Conservation (phyloP, 2,113 vertebrate genomes). For the Uropsilus gracilis region DNA sequence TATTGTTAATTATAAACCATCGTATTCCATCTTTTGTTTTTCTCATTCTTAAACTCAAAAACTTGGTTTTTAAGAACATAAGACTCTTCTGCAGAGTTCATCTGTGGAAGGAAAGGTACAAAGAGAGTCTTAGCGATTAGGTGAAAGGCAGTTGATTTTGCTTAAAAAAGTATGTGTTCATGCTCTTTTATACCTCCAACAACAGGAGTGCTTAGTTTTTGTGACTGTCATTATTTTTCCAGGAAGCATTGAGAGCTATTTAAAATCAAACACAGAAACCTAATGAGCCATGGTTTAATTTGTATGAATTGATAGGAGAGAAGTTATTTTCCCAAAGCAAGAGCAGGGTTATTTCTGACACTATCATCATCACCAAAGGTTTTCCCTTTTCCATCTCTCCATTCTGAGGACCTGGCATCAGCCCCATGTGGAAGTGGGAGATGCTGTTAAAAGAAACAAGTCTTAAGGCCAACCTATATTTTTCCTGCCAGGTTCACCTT, state of each 20-base stretch:
- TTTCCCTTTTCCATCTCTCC: not conserved
- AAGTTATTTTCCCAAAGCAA: not conserved
- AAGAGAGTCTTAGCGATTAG: not conserved
- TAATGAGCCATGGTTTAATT: conserved; percentile 40
- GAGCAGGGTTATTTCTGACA: not conserved
- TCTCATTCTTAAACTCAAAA: not conserved
- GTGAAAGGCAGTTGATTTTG: not conserved
- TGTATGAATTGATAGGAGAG: conserved; percentile 24
- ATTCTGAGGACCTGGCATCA: not conserved
- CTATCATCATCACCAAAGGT: not conserved
- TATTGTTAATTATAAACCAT: not conserved
- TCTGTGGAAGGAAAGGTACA: not conserved
- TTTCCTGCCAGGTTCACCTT: not conserved
- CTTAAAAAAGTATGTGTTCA: not conserved
- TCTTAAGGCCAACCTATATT: not conserved
- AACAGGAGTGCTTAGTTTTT: conserved; percentile 36
- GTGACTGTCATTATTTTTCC: conserved; percentile 52
- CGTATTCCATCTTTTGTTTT: not conserved
- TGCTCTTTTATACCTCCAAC: not conserved
- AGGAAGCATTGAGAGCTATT: not conserved
- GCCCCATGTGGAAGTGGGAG: accelerated
- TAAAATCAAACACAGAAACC: conserved; percentile 66
- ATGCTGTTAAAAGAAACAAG: not conserved
- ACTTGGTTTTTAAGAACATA: not conserved
- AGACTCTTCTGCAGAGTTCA: not conserved